Conservation (phyloP, 2,113 vertebrate genomes). For the Nanorana parkeri region DNA sequence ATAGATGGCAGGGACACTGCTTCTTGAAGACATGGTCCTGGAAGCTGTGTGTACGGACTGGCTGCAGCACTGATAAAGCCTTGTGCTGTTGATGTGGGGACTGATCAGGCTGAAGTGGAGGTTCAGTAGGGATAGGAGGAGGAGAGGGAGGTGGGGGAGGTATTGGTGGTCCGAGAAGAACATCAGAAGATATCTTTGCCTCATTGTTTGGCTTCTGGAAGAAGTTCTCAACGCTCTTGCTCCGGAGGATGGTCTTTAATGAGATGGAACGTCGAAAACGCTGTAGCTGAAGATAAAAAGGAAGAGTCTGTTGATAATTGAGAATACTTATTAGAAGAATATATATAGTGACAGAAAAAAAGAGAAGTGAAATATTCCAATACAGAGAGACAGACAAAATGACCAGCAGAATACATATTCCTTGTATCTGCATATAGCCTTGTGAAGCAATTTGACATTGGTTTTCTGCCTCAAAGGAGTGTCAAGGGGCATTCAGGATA, state of each 20-base stretch:
- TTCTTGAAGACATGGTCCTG: slow-evolving; percentile 89
- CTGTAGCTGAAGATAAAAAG: slow-evolving; percentile 75
- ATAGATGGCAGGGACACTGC: slow-evolving; percentile 86
- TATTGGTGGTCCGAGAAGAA: slow-evolving; percentile 79
- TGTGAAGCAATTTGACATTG: slow-evolving; percentile 33
- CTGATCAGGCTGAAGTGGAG: slow-evolving; percentile 39
- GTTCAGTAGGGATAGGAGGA: slow-evolving; percentile 66
- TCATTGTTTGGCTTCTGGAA: slow-evolving; percentile 87
- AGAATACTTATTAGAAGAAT: neutral
- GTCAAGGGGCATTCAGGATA: slow-evolving; percentile 16
- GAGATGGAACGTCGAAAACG: slow-evolving; percentile 86
- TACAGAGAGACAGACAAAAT: neutral
- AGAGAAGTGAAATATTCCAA: neutral
- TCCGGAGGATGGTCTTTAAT: slow-evolving; percentile 89
- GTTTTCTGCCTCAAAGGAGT: slow-evolving; percentile 23
- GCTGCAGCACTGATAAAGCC: slow-evolving; percentile 73
- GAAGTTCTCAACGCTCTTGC: slow-evolving; percentile 91
- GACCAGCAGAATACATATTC: slow-evolving; percentile 10
- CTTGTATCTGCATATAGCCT: neutral
- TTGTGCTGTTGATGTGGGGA: slow-evolving; percentile 67
- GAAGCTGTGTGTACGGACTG: slow-evolving; percentile 83
- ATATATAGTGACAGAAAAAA: neutral
- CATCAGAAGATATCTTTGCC: slow-evolving; percentile 78
- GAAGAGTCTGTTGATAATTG: slow-evolving; percentile 13
- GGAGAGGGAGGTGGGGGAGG: slow-evolving; percentile 76